phyloP scores from a whole-genome alignment of 2,888 invertebrate genomes.

The Pyrochroa serraticornis region DNA sequence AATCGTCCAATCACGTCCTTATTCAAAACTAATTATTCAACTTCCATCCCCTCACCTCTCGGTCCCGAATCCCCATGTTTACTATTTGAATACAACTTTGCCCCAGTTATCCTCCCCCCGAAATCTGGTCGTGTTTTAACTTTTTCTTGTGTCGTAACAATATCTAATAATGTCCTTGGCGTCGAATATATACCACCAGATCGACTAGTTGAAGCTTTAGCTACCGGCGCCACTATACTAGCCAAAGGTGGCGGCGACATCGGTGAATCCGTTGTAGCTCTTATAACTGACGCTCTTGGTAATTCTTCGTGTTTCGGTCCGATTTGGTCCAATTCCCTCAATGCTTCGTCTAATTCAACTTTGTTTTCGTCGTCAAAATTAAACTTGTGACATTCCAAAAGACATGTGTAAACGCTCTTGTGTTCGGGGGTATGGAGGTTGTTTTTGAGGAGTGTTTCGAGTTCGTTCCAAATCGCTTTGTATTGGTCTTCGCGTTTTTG shows the following conservation, averaged over 20 bases:
- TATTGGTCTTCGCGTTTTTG: constrained; percentile 87
- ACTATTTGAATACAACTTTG: constrained; percentile 78
- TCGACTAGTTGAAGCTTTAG: constrained; percentile 40
- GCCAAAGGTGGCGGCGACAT: constrained; percentile 75
- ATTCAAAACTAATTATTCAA: constrained; percentile 36
- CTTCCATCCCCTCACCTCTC: constrained; percentile 54
- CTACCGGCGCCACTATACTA: constrained; percentile 47
- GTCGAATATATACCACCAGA: constrained; percentile 49
- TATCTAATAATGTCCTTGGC: constrained; percentile 67
- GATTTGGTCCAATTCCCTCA: constrained; percentile 63
- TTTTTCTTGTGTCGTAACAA: constrained; percentile 68
- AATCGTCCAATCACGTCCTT: too few species aligned
- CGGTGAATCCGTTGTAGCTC: constrained; percentile 85
- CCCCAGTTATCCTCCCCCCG: constrained; percentile 61
- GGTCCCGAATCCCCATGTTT: constrained; percentile 60
- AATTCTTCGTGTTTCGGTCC: constrained; percentile 49
- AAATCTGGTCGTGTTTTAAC: constrained; percentile 62
- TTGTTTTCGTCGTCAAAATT: constrained; percentile 66
- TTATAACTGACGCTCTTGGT: constrained; percentile 62
- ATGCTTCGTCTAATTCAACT: constrained; percentile 67
- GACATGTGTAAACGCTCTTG: constrained; percentile 75
- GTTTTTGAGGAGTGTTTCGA: constrained; percentile 81
- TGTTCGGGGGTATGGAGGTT: constrained; percentile 82
- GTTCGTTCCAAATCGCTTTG: constrained; percentile 86
- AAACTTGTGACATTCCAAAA: constrained; percentile 76